Percentiles rank a stretch among this genome's conserved stretches.
Evolutionary conservation across 2,797 vertebrate species (phyloP).

Genomic region (Botia kubotai): DNA sequence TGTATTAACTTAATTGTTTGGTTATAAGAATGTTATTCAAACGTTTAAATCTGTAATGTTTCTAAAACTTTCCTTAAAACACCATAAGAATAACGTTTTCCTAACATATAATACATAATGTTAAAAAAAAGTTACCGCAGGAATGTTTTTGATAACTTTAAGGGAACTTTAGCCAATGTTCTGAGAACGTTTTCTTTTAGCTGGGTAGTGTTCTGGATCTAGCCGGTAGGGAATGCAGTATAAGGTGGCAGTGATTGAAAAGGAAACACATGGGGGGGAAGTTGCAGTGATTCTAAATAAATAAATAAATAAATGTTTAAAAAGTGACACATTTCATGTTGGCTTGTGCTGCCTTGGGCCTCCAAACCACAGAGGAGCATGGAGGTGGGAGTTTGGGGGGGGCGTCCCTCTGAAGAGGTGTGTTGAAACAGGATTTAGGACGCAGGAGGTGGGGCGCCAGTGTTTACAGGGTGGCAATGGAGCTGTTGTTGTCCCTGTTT

Average conservation of each 20-base stretch:
- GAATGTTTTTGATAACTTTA: too few species aligned
- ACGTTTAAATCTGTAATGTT: too few species aligned
- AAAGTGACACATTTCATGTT: constrained; percentile 78
- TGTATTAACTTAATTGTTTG: too few species aligned
- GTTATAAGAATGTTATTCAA: too few species aligned
- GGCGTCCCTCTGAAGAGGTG: constrained; percentile 40
- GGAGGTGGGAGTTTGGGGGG: constrained; percentile 28
- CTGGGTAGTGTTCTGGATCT: background rate
- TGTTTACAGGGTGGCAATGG: constrained; percentile 29
- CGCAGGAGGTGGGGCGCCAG: constrained; percentile 28
- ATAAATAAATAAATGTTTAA: constrained; percentile 77
- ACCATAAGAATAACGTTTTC: too few species aligned
- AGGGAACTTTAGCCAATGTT: too few species aligned
- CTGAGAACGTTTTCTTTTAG: too few species aligned
- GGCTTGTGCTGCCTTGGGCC: constrained; percentile 77
- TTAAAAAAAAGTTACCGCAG: too few species aligned
- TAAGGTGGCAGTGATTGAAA: constrained; percentile 57
- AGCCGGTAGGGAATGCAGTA: constrained; percentile 56
- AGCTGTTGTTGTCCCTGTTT: constrained; percentile 32
- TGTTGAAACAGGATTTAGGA: constrained; percentile 23
- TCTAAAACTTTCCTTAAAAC: too few species aligned
- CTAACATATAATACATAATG: too few species aligned
- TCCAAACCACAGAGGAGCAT: constrained; percentile 72
- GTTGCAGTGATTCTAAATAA: constrained; percentile 25
- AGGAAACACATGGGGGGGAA: constrained; percentile 46